Evolutionary conservation across 2,888 invertebrate genomes (phyloP), one percentile per base, ranked within the genome.

Genomic region (Orgyia antiqua): DNA sequence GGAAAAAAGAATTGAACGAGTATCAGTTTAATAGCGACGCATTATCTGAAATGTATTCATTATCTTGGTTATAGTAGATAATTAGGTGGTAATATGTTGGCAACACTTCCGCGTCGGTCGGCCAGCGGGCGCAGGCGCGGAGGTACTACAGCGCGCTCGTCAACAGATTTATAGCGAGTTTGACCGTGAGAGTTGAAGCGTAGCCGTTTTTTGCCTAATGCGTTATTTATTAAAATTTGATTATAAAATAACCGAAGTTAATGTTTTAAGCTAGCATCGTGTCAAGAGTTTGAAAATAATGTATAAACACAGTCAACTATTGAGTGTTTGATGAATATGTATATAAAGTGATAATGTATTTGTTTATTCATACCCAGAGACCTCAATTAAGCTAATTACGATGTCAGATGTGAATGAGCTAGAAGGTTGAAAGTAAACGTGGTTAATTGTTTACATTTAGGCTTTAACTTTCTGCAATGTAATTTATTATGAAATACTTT

Each of bases 161-260:
- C 75, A 69, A 73, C 74, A 74, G 63, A 78, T 83, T 72, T 83
- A 82, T 79, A 72, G 78, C 78, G 59, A 68, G 73, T 76, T 77
- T 79, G 83, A 71, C 84, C 83, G 76, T 83, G 86, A 84, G 83
- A 80, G 60, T 63, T 71, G 66, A 75, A 76, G 68, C 75, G 74
- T 74, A 57, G 71, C 74, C 68, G 66, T 75, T 82, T 79, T 79
- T 79, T 79, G 70, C 71, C 64, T 80, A 78, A 84, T 80, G 79
- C 64, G 68, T 74, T 78, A 80, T 82, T 79, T 83, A 83, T 84
- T 74, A 79, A 82, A 82, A 82, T 84, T 72, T 74, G 55, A 71
- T 70, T 71, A 68, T 74, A 73, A 75, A 76, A 76, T 57, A 75
- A 68, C 68, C 61, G 38, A 68, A 69, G 55, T 69, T 68, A 68